Base-by-base conservation (phyloP, 1,140 invertebrate genomes). In the Papilio dardanus region DNA sequence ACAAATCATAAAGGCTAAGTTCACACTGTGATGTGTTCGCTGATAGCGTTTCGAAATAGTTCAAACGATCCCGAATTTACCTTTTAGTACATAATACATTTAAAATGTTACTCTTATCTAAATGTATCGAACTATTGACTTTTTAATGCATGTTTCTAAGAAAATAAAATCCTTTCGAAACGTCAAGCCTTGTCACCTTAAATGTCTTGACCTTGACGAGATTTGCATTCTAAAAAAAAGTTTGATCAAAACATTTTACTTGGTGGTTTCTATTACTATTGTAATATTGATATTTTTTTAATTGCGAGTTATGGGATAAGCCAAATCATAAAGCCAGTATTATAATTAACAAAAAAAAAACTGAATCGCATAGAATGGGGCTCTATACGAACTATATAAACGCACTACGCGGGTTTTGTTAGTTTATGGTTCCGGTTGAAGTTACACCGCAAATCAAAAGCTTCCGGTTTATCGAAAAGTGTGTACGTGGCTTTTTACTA, bases 141-240 rank as follows among this genome's bases (percentile, higher is more conserved):
- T 73, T 46, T 73, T 54, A 73, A 73, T 33, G 46, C 19, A 8
- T 54, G 42, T 50, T 71, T 54, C 28, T 54, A 0, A 58, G 46
- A 73, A 71, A 71, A n/a, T n/a, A 58, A 73, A 73, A 73, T 31
- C 69, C 69, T 73, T 73, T 73, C 69, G 19, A 73, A 73, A 54
- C 21, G 14, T 50, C 14, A 50, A 73, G 33, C 46, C 69, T 73
- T 73, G 69, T 73, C 69, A 73, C 46, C 69, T 73, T 71, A 71
- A 71, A 71, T 71, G 69, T 54, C 69, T 50, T 33, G 50, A 50
- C 69, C 69, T 73, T 73, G 69, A 30, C 14, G 8, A 24, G 40
- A n/a, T 58, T 35, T 73, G 69, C 69, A 50, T 73, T 73, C 42
- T 54, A 58, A 73, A 54, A 73, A 71, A 73, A 73, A 54, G 14